Evolutionary conservation across 2,797 vertebrate genomes (phyloP), one percentile per base, ranked within the genome.

Genomic region (Alectoris magna): DNA sequence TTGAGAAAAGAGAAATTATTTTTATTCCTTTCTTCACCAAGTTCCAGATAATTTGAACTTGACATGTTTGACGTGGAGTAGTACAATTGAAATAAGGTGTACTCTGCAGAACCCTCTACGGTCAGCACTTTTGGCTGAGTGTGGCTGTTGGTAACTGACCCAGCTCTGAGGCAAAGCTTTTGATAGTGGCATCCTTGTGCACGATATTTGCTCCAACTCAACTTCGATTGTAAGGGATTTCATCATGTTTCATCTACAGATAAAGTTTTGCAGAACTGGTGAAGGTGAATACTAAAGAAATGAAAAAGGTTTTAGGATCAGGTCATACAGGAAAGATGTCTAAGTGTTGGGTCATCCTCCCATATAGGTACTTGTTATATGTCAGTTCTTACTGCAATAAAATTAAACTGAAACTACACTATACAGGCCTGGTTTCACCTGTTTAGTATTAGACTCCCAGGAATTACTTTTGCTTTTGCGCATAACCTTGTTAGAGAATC

Each of bases 151-250:
- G 75, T 83, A 89, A 38, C 73, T 92, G 76, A 64, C 16, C 44
- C 56, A 88, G 56, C 59, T 77, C 70, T 83, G 80, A 94, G 87
- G 74, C 58, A 51, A 36, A 80, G 63, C 56, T 34, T 15, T 64
- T 72, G 88, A 80, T 39, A 90, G 90, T 86, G 11, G 3, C 75
- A 72, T 87, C 85, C 94, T 94, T 94, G 84, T 96, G 93, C 84
- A 38, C 95, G 95, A 96, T 91, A 94, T 96, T 96, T 95, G 87
- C 91, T 85, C 46, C 62, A 96, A 96, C 93, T 97, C 92, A 95
- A 29, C 89, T 97, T 96, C 92, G 73, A 87, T 96, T 97, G 90
- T 56, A 79, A 88, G 51, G 76, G 87, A 93, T 18, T 93, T 92
- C 88, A 88, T 95, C 79, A 63, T 72, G 93, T 92, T 97, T 97